A percentile compares a stretch with the other conserved stretches of the same genome.
phyloP scores from a whole-genome alignment of 2,797 vertebrate species.

The Catostomus latipinnis region DNA sequence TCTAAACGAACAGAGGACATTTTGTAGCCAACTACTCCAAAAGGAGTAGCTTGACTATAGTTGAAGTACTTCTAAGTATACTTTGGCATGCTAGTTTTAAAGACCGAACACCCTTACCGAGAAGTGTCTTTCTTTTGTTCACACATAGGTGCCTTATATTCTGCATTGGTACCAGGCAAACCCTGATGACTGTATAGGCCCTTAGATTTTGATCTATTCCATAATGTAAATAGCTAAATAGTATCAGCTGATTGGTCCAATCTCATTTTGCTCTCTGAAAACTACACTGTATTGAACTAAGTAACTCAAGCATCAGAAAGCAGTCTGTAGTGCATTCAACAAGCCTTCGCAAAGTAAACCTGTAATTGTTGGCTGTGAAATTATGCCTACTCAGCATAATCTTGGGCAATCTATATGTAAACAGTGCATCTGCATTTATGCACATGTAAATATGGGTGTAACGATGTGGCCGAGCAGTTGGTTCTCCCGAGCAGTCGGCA shows the following conservation, averaged over 20 bases:
- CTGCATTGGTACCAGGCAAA: background rate
- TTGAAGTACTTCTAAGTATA: too few relatives aligned
- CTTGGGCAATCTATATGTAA: background rate
- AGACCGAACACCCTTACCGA: too few relatives aligned
- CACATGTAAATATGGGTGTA: constrained; percentile 24
- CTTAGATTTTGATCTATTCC: background rate
- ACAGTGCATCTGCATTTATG: constrained; percentile 10
- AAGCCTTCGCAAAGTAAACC: background rate
- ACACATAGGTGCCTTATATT: too few relatives aligned
- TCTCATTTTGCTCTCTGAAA: background rate
- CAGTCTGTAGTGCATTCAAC: background rate
- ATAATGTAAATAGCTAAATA: background rate
- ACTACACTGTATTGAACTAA: constrained; percentile 9
- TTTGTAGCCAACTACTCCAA: too few relatives aligned
- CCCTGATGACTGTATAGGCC: background rate
- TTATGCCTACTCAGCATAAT: constrained; percentile 1
- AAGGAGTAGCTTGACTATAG: too few relatives aligned
- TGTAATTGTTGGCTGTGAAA: background rate
- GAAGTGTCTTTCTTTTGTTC: too few relatives aligned
- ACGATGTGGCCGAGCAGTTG: constrained; percentile 16
- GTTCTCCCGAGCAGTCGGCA: constrained; percentile 31
- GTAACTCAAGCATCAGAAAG: constrained; percentile 1
- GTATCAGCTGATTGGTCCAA: background rate
- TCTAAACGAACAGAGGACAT: too few relatives aligned
- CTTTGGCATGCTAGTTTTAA: too few relatives aligned